Conservation (phyloP, 2,888 invertebrate species). For the Holacanthella duospinosa region DNA sequence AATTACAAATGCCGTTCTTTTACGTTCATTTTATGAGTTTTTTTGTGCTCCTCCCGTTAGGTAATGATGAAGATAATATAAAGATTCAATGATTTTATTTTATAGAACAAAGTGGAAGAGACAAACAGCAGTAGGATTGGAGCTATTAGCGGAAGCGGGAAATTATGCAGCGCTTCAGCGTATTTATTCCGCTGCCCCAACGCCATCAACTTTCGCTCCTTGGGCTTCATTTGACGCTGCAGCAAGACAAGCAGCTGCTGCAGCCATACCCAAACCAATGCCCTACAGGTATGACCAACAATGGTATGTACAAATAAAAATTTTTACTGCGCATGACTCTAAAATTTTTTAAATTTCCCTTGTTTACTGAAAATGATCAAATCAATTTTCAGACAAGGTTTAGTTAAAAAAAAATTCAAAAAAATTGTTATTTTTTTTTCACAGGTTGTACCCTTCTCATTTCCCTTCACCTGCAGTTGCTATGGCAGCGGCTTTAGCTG, state of each 20-base stretch:
- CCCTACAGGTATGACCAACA: constrained; percentile 52
- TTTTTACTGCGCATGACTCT: not conserved
- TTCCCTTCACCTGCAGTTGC: constrained; percentile 36
- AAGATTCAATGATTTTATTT: constrained; percentile 38
- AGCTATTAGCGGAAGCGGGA: constrained; percentile 90
- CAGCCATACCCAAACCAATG: constrained; percentile 72
- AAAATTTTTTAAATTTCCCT: not conserved
- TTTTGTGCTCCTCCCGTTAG: too few species aligned
- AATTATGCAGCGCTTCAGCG: constrained; percentile 98
- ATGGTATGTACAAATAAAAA: constrained; percentile 11
- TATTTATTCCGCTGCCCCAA: constrained; percentile 64
- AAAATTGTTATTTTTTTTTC: constrained; percentile 8
- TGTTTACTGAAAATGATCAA: not conserved
- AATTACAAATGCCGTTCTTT: not conserved
- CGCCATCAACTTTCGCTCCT: constrained; percentile 44
- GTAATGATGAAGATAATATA: too few species aligned
- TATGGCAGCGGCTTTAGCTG: constrained; percentile 31
- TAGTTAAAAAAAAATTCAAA: not conserved
- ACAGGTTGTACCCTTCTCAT: constrained; percentile 35
- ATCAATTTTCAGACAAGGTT: too few species aligned
- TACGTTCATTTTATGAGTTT: not conserved
- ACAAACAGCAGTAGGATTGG: constrained; percentile 93
- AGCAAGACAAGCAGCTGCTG: constrained; percentile 48
- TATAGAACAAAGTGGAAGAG: constrained; percentile 97
- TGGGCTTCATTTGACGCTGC: constrained; percentile 55